Conservation (phyloP, 64 coral and sea anemone genomes). For the Pocillopora verrucosa region DNA sequence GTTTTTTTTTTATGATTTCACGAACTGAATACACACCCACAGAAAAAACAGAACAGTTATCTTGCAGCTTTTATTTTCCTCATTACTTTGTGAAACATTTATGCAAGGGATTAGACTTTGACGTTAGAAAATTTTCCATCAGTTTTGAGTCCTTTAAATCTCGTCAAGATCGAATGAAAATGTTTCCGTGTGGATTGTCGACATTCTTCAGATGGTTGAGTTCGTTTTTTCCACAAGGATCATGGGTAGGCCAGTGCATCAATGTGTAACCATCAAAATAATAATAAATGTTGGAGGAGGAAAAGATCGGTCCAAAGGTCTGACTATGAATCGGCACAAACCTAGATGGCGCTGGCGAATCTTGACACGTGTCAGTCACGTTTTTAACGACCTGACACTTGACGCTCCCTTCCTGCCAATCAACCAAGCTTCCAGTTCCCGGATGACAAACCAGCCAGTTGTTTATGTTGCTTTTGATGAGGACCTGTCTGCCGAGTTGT, state of each 20-base stretch:
- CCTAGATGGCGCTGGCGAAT: not conserved
- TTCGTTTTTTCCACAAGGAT: slow-evolving; percentile 2
- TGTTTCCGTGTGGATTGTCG: not conserved
- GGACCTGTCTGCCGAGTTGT: too few species aligned
- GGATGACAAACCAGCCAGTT: too few species aligned
- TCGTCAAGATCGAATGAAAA: not conserved
- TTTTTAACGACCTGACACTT: not conserved
- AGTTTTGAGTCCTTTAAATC: too few species aligned
- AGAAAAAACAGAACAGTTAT: too few species aligned
- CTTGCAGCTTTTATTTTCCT: too few species aligned
- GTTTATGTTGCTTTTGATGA: too few species aligned
- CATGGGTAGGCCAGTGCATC: not conserved
- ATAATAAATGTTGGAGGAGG: not conserved
- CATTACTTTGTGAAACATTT: too few species aligned
- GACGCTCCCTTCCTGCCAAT: not conserved
- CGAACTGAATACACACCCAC: too few species aligned
- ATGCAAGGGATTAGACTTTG: too few species aligned
- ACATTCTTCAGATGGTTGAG: not conserved
- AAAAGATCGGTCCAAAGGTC: not conserved
- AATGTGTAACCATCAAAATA: not conserved
- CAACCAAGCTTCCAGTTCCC: not conserved
- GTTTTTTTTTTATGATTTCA: too few species aligned
- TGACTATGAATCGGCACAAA: not conserved
- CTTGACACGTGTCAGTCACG: not conserved
- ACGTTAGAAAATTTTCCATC: too few species aligned